These are phyloP conservation scores for Physella acuta DNA, from an alignment of 1,140 invertebrate species.

Conservation along the genomic window DNA sequence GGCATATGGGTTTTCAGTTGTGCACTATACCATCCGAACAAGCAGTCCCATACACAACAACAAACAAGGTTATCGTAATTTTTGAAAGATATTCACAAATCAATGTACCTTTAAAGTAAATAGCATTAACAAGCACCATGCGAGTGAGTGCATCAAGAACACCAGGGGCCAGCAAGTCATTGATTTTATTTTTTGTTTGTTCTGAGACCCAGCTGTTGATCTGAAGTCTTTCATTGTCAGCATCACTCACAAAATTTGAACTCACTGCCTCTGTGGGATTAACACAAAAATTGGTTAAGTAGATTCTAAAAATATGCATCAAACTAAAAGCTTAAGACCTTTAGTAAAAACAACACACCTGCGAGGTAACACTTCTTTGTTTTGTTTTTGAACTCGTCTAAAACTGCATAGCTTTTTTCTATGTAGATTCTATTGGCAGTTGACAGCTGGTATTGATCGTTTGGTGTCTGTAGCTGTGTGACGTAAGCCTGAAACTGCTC, in stretches of 20 bases:
- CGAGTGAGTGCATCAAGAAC: conserved; percentile 63
- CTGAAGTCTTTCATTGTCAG: conserved; percentile 2
- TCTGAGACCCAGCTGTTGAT: conserved; percentile 72
- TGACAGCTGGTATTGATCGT: too few relatives aligned
- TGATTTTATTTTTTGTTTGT: conserved; percentile 70
- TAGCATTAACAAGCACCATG: conserved; percentile 72
- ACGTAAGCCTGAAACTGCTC: background rate
- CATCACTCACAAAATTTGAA: background rate
- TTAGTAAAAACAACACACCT: conserved; percentile 3
- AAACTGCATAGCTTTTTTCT: too few relatives aligned
- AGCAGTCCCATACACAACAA: too few relatives aligned
- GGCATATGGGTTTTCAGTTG: too few relatives aligned
- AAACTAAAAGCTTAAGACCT: too few relatives aligned
- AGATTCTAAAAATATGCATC: too few relatives aligned
- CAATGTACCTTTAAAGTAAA: conserved; percentile 80
- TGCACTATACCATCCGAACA: too few relatives aligned
- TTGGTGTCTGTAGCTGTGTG: too few relatives aligned
- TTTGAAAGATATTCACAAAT: too few relatives aligned
- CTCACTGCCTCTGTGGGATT: conserved; percentile 10
- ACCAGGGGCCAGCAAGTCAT: conserved; percentile 64
- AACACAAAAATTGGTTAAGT: too few relatives aligned
- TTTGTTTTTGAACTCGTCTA: conserved; percentile 10
- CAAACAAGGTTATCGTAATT: too few relatives aligned
- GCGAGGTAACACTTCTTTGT: conserved; percentile 17
- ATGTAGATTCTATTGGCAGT: too few relatives aligned